Percentiles rank a stretch among this genome's conserved stretches.
Evolutionary conservation across 2,797 vertebrate genomes (phyloP).

Genomic region (Pipistrellus kuhlii): DNA sequence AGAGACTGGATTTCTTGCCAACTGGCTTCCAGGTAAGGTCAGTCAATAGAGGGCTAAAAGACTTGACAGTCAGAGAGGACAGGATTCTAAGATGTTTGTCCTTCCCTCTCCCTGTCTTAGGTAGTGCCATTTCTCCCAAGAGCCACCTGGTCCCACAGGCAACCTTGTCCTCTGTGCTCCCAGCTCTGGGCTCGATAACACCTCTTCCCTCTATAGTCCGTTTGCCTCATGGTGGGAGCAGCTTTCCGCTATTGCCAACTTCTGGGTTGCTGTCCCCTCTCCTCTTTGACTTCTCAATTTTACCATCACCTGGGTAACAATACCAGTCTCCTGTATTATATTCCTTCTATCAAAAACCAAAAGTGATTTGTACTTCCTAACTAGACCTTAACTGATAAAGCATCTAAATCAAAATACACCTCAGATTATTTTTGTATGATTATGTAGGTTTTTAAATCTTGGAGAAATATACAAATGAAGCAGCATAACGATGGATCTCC

Average conservation of each 20-base stretch:
- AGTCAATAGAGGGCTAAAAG: neutral
- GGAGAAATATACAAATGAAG: conserved; percentile 57
- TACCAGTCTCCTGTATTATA: neutral
- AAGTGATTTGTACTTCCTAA: conserved; percentile 12
- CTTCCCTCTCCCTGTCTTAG: neutral
- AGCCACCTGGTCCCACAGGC: neutral
- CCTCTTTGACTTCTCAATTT: neutral
- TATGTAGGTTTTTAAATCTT: conserved; percentile 37
- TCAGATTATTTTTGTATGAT: conserved; percentile 51
- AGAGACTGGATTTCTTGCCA: neutral
- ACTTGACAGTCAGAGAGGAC: neutral
- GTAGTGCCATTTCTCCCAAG: neutral
- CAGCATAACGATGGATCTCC: neutral
- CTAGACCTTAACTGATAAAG: neutral
- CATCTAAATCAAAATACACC: conserved; percentile 39
- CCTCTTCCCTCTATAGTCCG: too few species aligned
- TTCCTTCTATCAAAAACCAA: conserved; percentile 14
- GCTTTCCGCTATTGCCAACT: neutral
- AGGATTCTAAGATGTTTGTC: neutral
- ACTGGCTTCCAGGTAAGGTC: neutral
- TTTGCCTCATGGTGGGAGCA: neutral
- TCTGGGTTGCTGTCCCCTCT: neutral
- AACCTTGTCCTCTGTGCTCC: neutral
- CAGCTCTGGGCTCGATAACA: neutral
- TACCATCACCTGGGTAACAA: neutral